Evolutionary conservation across 2,888 invertebrate species (phyloP), one percentile per base, ranked within the genome.

Genomic region (Ennomos erosarius): DNA sequence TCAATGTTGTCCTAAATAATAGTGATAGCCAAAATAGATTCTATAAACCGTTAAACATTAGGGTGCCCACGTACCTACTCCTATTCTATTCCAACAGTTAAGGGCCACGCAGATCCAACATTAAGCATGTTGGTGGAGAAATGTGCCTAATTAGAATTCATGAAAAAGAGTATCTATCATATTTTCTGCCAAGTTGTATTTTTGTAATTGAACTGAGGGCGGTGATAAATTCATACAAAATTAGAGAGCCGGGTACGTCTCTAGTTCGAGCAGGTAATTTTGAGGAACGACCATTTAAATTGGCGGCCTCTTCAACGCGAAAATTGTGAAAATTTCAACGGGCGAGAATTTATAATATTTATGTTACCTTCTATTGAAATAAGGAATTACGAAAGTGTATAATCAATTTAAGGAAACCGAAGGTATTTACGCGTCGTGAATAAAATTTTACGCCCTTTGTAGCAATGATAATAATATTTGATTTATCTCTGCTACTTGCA

Each of bases 321-420:
- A 48, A 60, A 60, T 59, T 48, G 54, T 34, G 56, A 64, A 62
- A 60, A 60, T 60, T 60, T 64, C 62, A 47, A 53, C 59, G 48
- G 51, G 48, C 48, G 42, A 51, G 53, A 62, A 66, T 71, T 70
- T 65, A 62, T 57, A 67, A 71, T 66, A 68, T 71, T 71, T 69
- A 69, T 68, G 53, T 62, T 59, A 57, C 62, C 70, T 64, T 70
- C 68, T 74, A 74, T 75, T 71, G 53, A 63, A 59, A 65, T 53
- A 67, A 54, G 57, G 66, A 69, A 75, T 79, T 74, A 72, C 68
- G 59, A 72, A 78, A 74, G 68, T 61, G 68, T 63, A 63, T 74
- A 71, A 76, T 76, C 67, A 76, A 71, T 78, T 74, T 65, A 64
- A 69, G 59, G 68, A 69, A 76, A 76, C 71, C 73, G 37, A 68